phyloP scores from a whole-genome alignment of 2,113 vertebrate species.

The Pollachius pollachius region DNA sequence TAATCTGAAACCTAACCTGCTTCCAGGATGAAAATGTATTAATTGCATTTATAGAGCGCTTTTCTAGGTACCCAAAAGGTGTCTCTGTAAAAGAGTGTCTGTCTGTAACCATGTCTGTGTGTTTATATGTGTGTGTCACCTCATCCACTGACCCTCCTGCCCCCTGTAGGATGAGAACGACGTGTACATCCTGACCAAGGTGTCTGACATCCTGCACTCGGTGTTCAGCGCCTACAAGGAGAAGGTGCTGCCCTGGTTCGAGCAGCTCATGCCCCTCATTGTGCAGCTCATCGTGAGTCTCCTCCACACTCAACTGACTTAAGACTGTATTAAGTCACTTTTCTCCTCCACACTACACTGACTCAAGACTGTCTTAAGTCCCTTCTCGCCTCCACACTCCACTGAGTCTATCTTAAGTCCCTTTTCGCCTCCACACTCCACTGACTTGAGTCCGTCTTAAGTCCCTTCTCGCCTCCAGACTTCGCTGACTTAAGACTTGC shows the following conservation, averaged over 20 bases:
- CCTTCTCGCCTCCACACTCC: no score
- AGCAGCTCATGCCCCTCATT: conserved; percentile 93
- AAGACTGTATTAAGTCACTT: background rate
- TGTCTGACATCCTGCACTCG: conserved; percentile 96
- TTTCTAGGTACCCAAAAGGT: background rate
- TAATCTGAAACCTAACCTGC: no score
- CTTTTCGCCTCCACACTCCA: no score
- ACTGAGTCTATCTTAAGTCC: no score
- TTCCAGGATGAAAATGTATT: no score
- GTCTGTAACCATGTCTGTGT: background rate
- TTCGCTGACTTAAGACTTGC: no score
- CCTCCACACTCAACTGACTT: background rate
- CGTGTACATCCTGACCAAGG: conserved; percentile 97
- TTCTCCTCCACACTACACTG: no score
- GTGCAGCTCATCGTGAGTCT: conserved; percentile 93
- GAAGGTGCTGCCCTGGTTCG: conserved; percentile 95
- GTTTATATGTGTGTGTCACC: background rate
- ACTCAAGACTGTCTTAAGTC: no score
- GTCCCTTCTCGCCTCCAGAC: no score
- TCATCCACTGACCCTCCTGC: background rate
- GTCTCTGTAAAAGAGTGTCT: background rate
- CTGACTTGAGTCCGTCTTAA: no score
- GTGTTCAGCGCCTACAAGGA: conserved; percentile 98
- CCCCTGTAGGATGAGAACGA: conserved; percentile 90
- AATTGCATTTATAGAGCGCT: no score